Conservation (phyloP, 2,888 invertebrate species). For the Incurvaria masculella region DNA sequence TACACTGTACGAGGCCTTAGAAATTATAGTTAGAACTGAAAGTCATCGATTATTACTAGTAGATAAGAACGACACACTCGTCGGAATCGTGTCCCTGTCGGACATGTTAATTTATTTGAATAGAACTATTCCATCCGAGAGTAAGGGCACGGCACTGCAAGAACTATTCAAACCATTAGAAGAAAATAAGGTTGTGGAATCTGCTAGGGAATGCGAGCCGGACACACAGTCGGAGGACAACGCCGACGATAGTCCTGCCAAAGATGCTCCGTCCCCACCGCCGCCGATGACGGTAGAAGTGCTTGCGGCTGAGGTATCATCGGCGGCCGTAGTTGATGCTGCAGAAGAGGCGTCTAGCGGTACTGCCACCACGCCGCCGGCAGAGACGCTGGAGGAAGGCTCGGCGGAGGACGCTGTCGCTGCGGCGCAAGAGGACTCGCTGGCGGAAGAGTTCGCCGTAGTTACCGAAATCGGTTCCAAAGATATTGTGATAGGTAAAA, state of each 20-base stretch:
- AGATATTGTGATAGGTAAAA: slow-evolving; percentile 45
- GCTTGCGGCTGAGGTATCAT: neutral
- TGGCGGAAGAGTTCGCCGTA: neutral
- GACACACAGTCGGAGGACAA: slow-evolving; percentile 2
- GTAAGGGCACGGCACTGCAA: slow-evolving; percentile 48
- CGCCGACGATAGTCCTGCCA: slow-evolving; percentile 3
- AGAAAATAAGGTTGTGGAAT: slow-evolving; percentile 46
- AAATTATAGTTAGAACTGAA: slow-evolving; percentile 89
- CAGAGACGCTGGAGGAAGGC: slow-evolving; percentile 21
- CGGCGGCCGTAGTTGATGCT: slow-evolving; percentile 19
- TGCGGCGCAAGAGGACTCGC: no score
- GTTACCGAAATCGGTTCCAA: slow-evolving; percentile 30
- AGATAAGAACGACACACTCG: slow-evolving; percentile 46
- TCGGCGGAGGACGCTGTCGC: slow-evolving; percentile 14
- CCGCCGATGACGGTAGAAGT: neutral
- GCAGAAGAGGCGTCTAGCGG: slow-evolving; percentile 21
- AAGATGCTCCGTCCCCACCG: neutral
- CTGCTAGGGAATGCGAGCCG: slow-evolving; percentile 41
- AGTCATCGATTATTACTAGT: slow-evolving; percentile 59
- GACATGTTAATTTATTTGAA: slow-evolving; percentile 53
- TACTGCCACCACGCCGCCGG: slow-evolving; percentile 19
- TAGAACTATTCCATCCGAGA: slow-evolving; percentile 49
- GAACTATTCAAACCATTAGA: slow-evolving; percentile 49
- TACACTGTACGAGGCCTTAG: slow-evolving; percentile 80
- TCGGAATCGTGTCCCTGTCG: slow-evolving; percentile 48